These are phyloP conservation scores for Pantherophis vulpinus DNA, from an alignment of 2,797 vertebrate species.

Conservation along the genomic window DNA sequence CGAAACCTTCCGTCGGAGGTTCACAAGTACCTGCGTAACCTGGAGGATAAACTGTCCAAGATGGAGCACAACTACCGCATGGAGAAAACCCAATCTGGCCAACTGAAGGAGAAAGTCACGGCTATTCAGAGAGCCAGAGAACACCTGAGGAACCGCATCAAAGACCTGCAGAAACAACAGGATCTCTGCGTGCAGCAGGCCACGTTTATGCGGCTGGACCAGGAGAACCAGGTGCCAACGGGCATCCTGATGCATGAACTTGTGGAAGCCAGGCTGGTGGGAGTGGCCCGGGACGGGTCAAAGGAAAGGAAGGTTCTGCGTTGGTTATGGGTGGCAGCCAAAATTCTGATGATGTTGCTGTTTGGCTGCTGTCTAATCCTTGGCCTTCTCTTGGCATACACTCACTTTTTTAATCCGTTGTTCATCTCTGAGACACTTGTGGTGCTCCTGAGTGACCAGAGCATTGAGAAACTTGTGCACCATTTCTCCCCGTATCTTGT, in stretches of 20 bases:
- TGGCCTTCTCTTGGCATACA: neutral
- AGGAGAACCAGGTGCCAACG: rapidly evolving
- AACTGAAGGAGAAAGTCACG: neutral
- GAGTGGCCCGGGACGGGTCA: neutral
- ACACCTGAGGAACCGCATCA: neutral
- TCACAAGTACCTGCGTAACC: neutral
- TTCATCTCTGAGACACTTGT: neutral
- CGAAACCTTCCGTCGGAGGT: neutral
- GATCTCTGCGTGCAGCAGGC: neutral
- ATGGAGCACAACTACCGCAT: neutral
- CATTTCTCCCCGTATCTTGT: neutral
- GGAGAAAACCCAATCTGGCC: neutral
- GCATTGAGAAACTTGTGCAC: neutral
- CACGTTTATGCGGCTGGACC: neutral
- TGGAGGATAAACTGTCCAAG: neutral
- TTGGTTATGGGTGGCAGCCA: neutral
- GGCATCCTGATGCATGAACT: neutral
- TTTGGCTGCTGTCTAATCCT: neutral
- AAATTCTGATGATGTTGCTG: neutral
- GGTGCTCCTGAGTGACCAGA: neutral
- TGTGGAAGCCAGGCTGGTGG: neutral
- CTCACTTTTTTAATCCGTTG: neutral
- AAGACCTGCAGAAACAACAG: slow-evolving; percentile 10
- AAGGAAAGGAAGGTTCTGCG: neutral
- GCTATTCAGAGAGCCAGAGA: rapidly evolving